A percentile compares a stretch with the other conserved stretches of the same genome.
phyloP scores from a whole-genome alignment of 2,888 invertebrate species.

The Lobophora halterata region DNA sequence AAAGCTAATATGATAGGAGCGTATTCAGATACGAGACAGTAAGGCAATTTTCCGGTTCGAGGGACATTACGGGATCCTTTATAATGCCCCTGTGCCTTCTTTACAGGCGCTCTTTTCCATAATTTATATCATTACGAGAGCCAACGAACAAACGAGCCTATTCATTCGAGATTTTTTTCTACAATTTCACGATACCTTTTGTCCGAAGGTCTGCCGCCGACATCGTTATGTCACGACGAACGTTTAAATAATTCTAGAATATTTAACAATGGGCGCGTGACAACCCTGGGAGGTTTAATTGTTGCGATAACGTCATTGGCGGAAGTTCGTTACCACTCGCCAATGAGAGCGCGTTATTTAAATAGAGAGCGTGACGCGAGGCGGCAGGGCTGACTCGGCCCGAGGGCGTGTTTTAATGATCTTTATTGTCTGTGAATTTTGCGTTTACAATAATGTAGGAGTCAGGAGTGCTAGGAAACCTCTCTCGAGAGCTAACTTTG shows the following conservation, averaged over 20 bases:
- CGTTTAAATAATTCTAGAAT: conserved; percentile 44
- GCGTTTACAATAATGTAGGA: conserved; percentile 41
- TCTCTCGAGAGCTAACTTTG: conserved; percentile 33
- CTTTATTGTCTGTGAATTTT: conserved; percentile 59
- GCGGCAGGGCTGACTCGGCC: conserved; percentile 47
- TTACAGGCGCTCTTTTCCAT: conserved; percentile 36
- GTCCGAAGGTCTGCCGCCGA: conserved; percentile 41
- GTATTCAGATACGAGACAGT: conserved; percentile 41
- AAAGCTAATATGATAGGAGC: conserved; percentile 33
- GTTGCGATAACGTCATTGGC: conserved; percentile 52
- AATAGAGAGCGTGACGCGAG: conserved; percentile 46
- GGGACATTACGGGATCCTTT: conserved; percentile 41
- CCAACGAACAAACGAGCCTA: conserved; percentile 46
- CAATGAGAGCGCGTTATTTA: conserved; percentile 55
- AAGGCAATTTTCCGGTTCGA: conserved; percentile 49
- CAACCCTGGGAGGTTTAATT: conserved; percentile 55
- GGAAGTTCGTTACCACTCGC: conserved; percentile 58
- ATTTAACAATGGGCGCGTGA: conserved; percentile 44
- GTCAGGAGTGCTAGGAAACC: no score
- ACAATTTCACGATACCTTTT: conserved; percentile 43
- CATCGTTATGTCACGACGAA: conserved; percentile 47
- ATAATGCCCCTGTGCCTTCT: conserved; percentile 39
- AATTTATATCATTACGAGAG: conserved; percentile 52
- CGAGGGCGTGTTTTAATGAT: conserved; percentile 59
- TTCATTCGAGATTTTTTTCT: conserved; percentile 42